Conservation (phyloP, 2,888 invertebrate genomes). For the Apoda limacodes region DNA sequence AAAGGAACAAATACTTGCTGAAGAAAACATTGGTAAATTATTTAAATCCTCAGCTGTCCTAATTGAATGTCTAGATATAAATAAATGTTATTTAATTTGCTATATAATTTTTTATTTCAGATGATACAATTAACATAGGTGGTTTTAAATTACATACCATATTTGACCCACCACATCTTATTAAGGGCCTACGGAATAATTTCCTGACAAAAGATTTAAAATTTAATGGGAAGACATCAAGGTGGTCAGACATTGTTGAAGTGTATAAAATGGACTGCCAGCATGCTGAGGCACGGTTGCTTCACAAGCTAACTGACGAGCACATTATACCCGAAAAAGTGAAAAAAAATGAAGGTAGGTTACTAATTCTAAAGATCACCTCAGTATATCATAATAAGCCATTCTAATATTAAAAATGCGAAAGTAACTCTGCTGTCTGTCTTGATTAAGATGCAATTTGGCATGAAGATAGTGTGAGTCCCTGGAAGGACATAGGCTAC, state of each 20-base stretch:
- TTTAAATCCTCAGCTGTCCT: too few species aligned
- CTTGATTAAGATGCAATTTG: too few species aligned
- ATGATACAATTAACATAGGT: background rate
- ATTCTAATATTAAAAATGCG: too few species aligned
- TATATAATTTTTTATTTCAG: too few species aligned
- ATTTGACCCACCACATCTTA: conserved; percentile 10
- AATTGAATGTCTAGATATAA: too few species aligned
- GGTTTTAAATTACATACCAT: background rate
- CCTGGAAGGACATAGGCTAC: too few species aligned
- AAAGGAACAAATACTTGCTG: conserved; percentile 12
- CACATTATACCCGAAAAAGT: conserved; percentile 5
- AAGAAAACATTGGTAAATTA: conserved; percentile 18
- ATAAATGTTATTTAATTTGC: too few species aligned
- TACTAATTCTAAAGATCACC: too few species aligned
- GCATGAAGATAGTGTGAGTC: too few species aligned
- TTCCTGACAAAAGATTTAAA: conserved; percentile 7
- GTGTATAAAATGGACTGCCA: conserved; percentile 6
- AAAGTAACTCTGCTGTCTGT: too few species aligned
- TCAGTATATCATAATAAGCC: too few species aligned
- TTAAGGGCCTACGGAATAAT: conserved; percentile 11
- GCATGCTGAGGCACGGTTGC: conserved; percentile 3
- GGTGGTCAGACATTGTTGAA: conserved; percentile 8
- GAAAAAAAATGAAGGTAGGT: conserved; percentile 5
- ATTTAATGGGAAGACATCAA: conserved; percentile 4
- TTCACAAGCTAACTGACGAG: conserved; percentile 8